Evolutionary conservation across 2,888 invertebrate genomes (phyloP).

Genomic region (Seira sanloemensis): DNA sequence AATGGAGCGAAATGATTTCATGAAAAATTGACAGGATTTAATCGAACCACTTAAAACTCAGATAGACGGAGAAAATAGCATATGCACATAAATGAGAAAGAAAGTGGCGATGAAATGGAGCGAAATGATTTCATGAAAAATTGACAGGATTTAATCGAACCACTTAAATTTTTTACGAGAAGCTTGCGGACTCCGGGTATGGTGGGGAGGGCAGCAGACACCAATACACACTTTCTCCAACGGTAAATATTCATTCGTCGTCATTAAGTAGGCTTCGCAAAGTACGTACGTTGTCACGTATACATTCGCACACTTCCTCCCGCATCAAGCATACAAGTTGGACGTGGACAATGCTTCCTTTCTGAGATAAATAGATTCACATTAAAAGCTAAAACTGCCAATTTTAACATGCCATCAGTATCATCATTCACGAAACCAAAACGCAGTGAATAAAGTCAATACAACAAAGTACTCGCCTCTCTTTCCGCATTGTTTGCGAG

Average conservation of each 20-base stretch:
- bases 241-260: neutral
- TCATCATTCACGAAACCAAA: neutral
- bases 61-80: too few species aligned
- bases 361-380: neutral
- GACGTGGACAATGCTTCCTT: too few species aligned
- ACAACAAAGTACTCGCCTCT: neutral
- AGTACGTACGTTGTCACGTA: neutral
- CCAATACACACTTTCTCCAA: neutral
- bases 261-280: neutral
- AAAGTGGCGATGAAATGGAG: conserved; percentile 37
- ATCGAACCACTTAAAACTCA: conserved; percentile 60
- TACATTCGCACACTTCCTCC: neutral
- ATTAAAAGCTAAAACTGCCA: neutral
- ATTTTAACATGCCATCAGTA: neutral
- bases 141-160: conserved; percentile 64
- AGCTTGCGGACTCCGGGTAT: neutral
- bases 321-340: neutral
- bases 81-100: conserved; percentile 20
- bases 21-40: conserved; percentile 65
- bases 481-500: neutral
- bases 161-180: conserved; percentile 60
- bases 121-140: conserved; percentile 63
- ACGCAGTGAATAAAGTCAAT: neutral
- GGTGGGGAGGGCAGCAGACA: neutral
- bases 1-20: conserved; percentile 61